phyloP scores from a whole-genome alignment of 2,888 invertebrate species.

The Coelopa pilipes region DNA sequence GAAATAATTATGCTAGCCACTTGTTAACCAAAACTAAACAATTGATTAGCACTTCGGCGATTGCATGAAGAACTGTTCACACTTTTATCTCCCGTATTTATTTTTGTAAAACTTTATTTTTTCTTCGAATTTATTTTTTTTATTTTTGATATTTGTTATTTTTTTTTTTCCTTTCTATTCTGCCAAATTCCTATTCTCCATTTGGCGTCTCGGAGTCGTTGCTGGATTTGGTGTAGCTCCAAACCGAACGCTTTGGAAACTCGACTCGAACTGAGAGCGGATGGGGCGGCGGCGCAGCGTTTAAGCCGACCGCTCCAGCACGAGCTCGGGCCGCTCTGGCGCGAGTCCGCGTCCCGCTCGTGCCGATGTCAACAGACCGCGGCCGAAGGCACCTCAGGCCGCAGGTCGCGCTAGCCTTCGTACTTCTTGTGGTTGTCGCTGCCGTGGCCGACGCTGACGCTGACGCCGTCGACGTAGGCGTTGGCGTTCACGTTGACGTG shows the following conservation, averaged over 20 bases:
- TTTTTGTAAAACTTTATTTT: background rate
- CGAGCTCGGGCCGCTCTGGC: background rate
- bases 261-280: slow-evolving; percentile 46
- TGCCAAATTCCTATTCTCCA: background rate
- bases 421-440: background rate
- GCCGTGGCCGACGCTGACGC: background rate
- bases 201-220: background rate
- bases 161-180: background rate
- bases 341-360: background rate
- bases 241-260: slow-evolving; percentile 47
- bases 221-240: slow-evolving; percentile 24
- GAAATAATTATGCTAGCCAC: background rate
- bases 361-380: slow-evolving; percentile 14
- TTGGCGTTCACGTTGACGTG: background rate
- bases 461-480: background rate
- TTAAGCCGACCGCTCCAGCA: slow-evolving; percentile 36
- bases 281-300: slow-evolving; percentile 32
- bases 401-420: background rate
- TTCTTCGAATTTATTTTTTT: background rate
- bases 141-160: slow-evolving; percentile 2
- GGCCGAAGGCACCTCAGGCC: background rate
- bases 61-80: background rate
- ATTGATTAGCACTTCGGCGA: background rate
- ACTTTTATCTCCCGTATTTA: background rate
- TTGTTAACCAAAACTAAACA: slow-evolving; percentile 10